Evolutionary conservation across 2,888 invertebrate genomes (phyloP).

Genomic region (Macaria liturata): DNA sequence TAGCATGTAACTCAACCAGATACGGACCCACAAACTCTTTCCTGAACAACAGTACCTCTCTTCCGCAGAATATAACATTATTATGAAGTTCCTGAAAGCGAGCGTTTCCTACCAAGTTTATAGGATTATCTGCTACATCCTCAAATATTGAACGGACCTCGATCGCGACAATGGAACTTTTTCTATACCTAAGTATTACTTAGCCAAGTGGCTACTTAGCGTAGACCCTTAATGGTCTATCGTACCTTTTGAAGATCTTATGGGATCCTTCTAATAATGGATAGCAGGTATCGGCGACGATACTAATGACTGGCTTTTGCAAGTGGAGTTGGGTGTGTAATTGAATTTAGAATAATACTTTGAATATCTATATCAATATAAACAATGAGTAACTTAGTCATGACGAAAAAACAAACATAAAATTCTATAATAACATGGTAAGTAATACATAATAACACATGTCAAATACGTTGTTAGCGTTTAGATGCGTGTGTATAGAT

Average conservation of each 20-base stretch:
- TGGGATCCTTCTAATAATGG: constrained; percentile 25
- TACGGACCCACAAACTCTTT: constrained; percentile 12
- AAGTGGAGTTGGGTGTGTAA: constrained; percentile 2
- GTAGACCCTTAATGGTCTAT: constrained; percentile 27
- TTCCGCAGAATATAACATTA: constrained; percentile 42
- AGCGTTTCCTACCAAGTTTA: constrained; percentile 45
- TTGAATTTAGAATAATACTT: too few species aligned
- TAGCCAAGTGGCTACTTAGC: constrained; percentile 27
- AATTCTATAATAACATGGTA: too few species aligned
- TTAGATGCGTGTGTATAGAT: too few species aligned
- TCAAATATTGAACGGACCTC: constrained; percentile 41
- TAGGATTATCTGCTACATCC: constrained; percentile 44
- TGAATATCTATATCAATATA: too few species aligned
- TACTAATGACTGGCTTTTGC: constrained; percentile 22
- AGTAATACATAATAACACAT: too few species aligned
- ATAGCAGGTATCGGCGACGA: constrained; percentile 25
- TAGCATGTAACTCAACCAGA: too few species aligned
- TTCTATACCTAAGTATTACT: constrained; percentile 6
- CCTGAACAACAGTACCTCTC: constrained; percentile 28
- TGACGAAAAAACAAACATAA: too few species aligned
- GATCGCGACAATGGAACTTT: constrained; percentile 32
- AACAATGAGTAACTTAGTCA: too few species aligned
- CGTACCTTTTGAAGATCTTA: constrained; percentile 29
- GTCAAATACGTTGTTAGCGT: too few species aligned
- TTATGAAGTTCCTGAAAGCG: constrained; percentile 47